Evolutionary conservation across 2,888 invertebrate species (phyloP), one percentile per base, ranked within the genome.

Genomic region (Yponomeuta malinellus): DNA sequence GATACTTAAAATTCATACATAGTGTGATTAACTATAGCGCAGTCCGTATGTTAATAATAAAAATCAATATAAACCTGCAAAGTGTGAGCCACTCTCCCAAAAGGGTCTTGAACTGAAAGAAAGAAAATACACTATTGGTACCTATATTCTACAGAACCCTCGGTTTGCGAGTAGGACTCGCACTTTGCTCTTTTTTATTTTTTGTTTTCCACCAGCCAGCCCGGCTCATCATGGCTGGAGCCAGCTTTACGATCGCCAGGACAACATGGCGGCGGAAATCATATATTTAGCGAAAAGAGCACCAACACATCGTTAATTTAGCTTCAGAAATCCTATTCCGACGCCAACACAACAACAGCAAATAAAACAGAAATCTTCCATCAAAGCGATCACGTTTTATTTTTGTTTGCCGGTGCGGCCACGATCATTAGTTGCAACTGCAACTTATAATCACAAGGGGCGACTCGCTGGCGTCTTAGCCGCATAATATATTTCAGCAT

Each of bases 401-500:
- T 66, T 66, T 31, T 66, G 10, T 31, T 66, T 31, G 66, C 31
- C 10, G 31, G 37, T 65, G 48, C 23, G 48, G 9, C 6, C 68
- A 48, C 6, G n/a, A 68, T 68, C 48, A 68, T 68, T 68, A 48
- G n/a, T 12, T 63, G 59, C 37, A 63, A 69, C 59, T 63, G 59
- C 37, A 63, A 69, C 59, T 63, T 63, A 63, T 63, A 69, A 69
- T 68, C 43, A 48, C 67, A 52, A 31, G 48, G 23, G 52, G 43
- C 43, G 10, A 59, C n/a, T 10, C 23, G 52, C 69, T 37, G 69
- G 69, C 69, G 63, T 69, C 69, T 69, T 63, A 63, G 8, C n/a
- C 69, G 67, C 63, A 12, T 63, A 37, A 63, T 63, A 37, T 69
- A 70, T 70, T 63, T 69, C 23, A 69, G 69, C 69, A 52, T 12